phyloP scores from a whole-genome alignment of 2,797 vertebrate species.

The Sylvilagus floridanus region DNA sequence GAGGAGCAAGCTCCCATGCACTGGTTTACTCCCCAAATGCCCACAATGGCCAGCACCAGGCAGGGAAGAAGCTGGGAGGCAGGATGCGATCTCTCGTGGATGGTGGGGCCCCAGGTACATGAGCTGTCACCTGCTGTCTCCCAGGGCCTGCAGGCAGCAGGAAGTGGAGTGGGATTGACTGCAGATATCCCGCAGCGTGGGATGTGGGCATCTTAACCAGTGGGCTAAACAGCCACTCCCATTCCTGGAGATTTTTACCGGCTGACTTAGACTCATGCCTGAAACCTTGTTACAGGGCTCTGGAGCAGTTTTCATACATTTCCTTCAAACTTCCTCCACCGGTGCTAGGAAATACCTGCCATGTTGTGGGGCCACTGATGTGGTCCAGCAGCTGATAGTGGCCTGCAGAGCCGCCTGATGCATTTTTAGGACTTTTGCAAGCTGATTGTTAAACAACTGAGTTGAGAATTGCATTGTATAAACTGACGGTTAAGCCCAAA shows the following conservation, averaged over 20 bases:
- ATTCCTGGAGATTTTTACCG: slow-evolving; percentile 1
- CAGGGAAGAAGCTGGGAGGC: no score
- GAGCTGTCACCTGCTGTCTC: no score
- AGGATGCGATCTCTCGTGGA: no score
- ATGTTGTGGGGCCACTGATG: not conserved
- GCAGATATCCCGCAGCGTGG: no score
- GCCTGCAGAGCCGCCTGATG: not conserved
- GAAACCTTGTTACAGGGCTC: not conserved
- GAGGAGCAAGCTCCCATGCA: no score
- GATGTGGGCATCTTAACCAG: no score
- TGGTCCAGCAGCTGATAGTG: not conserved
- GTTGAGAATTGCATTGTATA: not conserved
- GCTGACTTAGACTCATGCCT: not conserved
- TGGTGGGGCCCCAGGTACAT: not conserved
- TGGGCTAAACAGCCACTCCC: not conserved
- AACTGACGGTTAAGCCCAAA: not conserved
- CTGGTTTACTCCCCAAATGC: no score
- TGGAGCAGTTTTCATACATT: not conserved
- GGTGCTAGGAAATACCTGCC: not conserved
- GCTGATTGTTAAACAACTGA: not conserved
- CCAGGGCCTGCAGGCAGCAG: no score
- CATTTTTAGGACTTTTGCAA: not conserved
- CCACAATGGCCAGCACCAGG: no score
- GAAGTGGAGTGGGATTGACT: no score
- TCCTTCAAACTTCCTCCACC: not conserved